Base-by-base conservation (phyloP, 2,888 invertebrate genomes). In the Spisula subtruncata region DNA sequence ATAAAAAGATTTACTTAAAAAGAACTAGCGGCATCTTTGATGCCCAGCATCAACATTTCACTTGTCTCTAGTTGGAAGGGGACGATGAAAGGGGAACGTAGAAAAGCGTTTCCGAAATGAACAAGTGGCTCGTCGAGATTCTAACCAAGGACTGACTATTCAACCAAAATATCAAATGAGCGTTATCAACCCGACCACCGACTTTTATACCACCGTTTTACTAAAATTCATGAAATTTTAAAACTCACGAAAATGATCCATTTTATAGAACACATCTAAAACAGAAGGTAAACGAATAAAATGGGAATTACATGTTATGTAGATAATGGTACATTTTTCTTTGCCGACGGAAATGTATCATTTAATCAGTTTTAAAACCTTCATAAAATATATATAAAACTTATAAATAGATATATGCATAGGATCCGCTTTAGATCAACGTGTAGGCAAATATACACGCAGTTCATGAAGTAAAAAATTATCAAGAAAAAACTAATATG, bases 231-330 rank as follows among this genome's bases (percentile, higher is more conserved):
- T 56, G 20, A n/a, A 56, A 56, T 56, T 56, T 56, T 5, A 41
- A 41, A 41, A 41, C 41, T 41, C 41, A 41, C 41, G 41, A 41
- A 41, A 41, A 41, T 41, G 41, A 41, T 41, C 8, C 4, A 41
- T 41, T 41, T 41, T 41, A 41, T 41, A 41, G 41, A 41, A 41
- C 25, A 66, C 25, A 66, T n/a, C 25, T 66, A 66, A 66, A n/a
- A 25, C 60, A 66, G n/a, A 66, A n/a, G 60, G 60, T 66, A 25
- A n/a, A 66, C n/a, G n/a, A 66, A 25, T 66, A n/a, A 66, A 66
- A 66, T 66, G 60, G 60, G 25, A 66, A 66, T 66, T n/a, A 25
- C 60, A 66, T 66, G 20, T 10, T n/a, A 66, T 66, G 25, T n/a
- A 66, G 60, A 66, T 66, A 66, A 66, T 66, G 25, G 25, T 25